Base-by-base conservation (phyloP, 2,113 vertebrate genomes). In the Pedetes capensis region DNA sequence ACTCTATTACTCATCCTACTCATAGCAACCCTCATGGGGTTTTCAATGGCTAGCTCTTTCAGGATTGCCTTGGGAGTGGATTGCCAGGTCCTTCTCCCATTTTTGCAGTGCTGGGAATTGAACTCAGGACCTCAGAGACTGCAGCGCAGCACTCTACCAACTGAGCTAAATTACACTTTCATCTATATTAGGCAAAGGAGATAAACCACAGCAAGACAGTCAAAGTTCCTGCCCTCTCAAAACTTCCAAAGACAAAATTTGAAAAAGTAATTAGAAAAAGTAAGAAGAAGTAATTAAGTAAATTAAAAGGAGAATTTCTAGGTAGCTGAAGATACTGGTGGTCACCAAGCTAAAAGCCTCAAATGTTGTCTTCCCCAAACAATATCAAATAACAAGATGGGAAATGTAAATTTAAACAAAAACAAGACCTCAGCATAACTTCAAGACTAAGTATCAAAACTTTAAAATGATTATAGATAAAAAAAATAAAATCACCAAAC, bases 241-340 rank as follows among this genome's bases (percentile, higher is more conserved):
- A 91, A 39, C 5, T 69, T 89, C 55, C 34, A 49, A 74, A 88
- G 39, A 25, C 49, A 84, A 68, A 47, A 12, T 34, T 66, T 75
- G 39, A 55, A 89, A 89, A 93, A 81, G 11, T 75, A 71, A 82
- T 17, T 64, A 22, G 18, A 55, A 89, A 89, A 93, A 81, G 11
- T 75, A 71, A 82, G 12, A 59, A 22, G 18, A 83, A 72, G 10
- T 76, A 22, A 79, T 69, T 39, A 64, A 91, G 66, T n/a, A 86
- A 89, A 80, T 87, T 84, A 78, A 76, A 94, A 83, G 20, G 32
- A 93, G 20, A 83, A 82, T 23, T 42, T 37, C n/a, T 89, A 66
- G 29, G 18, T 83, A 34, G 6, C 47, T 93, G 47, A 75, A 76
- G 29, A 5, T 11, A 63, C 8, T 85, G 11, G 8, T 69, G 10